phyloP scores from a whole-genome alignment of 2,113 vertebrate genomes.

The Urocynchramus pylzowi region DNA sequence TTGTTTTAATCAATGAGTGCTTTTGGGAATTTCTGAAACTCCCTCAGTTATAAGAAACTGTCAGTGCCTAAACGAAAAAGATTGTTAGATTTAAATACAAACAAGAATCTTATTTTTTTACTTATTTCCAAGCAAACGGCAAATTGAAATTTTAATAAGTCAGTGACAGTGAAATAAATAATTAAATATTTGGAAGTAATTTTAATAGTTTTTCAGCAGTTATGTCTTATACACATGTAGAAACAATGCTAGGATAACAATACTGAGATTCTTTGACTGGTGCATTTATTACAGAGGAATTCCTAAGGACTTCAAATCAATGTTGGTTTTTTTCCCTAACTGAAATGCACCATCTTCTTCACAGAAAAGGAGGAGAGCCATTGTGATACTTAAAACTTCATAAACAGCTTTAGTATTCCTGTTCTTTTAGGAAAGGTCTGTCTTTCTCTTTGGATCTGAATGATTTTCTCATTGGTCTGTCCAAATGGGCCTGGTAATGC shows the following conservation, averaged over 20 bases:
- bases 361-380: not conserved
- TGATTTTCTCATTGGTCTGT: not conserved
- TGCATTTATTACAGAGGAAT: not conserved
- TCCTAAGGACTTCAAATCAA: not conserved
- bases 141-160: not conserved
- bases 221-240: not conserved
- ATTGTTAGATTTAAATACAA: not conserved
- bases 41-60: not conserved
- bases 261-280: not conserved
- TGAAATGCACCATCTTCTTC: not conserved
- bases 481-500: not conserved
- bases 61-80: not conserved
- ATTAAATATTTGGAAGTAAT: not conserved
- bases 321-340: not conserved
- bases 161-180: not conserved
- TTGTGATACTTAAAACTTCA: not conserved
- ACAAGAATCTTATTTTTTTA: not conserved
- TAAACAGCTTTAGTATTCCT: not conserved
- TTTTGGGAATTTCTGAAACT: not conserved
- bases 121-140: not conserved
- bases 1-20: not conserved
- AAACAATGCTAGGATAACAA: not conserved
- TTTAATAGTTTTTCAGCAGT: not conserved
- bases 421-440: not conserved
- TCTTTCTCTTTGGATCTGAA: not conserved